Percentiles rank a stretch among this genome's conserved stretches.
These are phyloP conservation scores for Scotopteryx bipunctaria DNA, from an alignment of 2,888 invertebrate genomes.

Conservation along the genomic window DNA sequence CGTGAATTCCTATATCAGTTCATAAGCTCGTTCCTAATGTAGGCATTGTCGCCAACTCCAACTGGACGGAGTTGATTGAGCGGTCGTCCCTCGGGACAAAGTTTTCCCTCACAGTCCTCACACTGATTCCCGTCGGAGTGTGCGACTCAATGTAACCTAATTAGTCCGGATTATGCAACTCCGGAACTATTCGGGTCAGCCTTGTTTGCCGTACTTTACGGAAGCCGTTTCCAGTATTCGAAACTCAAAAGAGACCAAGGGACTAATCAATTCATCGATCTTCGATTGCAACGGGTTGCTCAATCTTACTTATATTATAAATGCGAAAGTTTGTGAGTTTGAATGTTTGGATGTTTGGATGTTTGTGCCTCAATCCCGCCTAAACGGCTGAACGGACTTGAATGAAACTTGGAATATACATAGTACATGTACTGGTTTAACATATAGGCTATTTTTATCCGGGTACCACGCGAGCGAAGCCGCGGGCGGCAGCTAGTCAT, in stretches of 20 bases:
- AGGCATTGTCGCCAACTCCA: conserved; percentile 22
- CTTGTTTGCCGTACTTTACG: conserved; percentile 12
- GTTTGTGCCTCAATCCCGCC: no score
- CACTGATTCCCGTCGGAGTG: conserved; percentile 8
- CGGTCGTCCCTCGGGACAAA: conserved; percentile 25
- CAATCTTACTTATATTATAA: no score
- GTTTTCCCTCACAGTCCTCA: conserved; percentile 18
- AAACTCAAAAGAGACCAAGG: background rate
- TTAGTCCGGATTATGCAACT: conserved; percentile 25
- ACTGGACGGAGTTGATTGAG: conserved; percentile 26
- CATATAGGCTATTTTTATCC: no score
- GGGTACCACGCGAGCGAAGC: no score
- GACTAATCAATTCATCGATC: background rate
- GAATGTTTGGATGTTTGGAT: no score
- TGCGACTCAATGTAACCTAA: conserved; percentile 23
- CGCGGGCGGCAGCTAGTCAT: no score
- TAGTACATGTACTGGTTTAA: no score
- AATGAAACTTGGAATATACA: no score
- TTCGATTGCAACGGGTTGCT: no score
- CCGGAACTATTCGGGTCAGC: conserved; percentile 14
- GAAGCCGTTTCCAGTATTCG: no score
- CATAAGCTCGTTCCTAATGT: conserved; percentile 1
- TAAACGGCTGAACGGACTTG: no score
- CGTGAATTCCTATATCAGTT: background rate
- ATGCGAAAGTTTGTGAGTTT: no score